Conservation (phyloP, 2,888 invertebrate genomes). For the Pantelozetes paolii region DNA sequence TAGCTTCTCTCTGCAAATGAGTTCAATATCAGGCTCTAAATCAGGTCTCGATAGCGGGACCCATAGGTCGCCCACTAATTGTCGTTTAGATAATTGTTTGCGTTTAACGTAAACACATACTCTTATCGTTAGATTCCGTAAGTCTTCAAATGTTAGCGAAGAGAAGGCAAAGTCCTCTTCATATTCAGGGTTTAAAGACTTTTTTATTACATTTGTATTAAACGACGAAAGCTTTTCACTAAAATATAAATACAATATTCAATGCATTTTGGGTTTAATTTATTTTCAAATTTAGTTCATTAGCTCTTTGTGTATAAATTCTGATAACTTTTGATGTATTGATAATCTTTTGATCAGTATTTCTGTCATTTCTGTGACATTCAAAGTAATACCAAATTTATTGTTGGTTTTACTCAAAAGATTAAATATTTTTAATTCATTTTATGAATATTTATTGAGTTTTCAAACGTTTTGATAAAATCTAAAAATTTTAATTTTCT, state of each 20-base stretch:
- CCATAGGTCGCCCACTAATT: slow-evolving; percentile 38
- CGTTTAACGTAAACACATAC: slow-evolving; percentile 36
- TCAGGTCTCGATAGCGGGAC: slow-evolving; percentile 33
- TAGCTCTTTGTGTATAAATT: too few species aligned
- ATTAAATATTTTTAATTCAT: too few species aligned
- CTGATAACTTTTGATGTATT: too few species aligned
- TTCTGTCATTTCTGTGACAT: too few species aligned
- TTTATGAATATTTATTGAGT: too few species aligned
- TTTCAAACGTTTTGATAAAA: too few species aligned
- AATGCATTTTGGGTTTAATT: neutral
- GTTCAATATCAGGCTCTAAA: slow-evolving; percentile 30
- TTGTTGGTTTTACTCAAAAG: too few species aligned
- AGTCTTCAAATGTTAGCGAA: slow-evolving; percentile 16
- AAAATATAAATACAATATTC: neutral
- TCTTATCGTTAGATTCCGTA: slow-evolving; percentile 22
- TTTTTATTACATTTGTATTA: slow-evolving; percentile 13
- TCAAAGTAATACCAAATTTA: too few species aligned
- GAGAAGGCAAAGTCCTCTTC: slow-evolving; percentile 35
- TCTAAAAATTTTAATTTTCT: too few species aligned
- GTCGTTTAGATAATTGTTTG: slow-evolving; percentile 25
- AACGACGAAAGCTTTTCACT: slow-evolving; percentile 16
- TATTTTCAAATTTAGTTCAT: neutral
- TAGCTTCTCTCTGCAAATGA: neutral
- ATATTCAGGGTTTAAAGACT: slow-evolving; percentile 39
- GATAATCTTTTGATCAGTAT: too few species aligned